phyloP scores from a whole-genome alignment of 1,140 invertebrate genomes.

The Cotesia chilonis region DNA sequence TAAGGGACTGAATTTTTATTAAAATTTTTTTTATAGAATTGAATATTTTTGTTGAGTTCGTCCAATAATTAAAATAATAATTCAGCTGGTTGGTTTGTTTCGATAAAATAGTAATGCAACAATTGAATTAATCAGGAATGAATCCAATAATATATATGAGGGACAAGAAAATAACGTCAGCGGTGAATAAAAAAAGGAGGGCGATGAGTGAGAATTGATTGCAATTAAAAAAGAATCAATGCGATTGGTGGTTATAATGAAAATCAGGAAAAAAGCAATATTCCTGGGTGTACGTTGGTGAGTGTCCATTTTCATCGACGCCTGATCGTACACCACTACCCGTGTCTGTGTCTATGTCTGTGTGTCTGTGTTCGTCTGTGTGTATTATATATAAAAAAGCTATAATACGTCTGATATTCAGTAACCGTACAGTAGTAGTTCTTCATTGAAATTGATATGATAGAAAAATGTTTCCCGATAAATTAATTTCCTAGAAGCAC shows the following conservation, averaged over 20 bases:
- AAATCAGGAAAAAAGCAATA: constrained; percentile 40
- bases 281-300: constrained; percentile 25
- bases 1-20: no score
- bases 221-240: constrained; percentile 24
- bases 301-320: constrained; percentile 36
- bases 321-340: background rate
- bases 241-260: constrained; percentile 26
- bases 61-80: background rate
- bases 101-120: background rate
- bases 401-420: background rate
- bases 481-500: constrained; percentile 55
- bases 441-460: constrained; percentile 7
- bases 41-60: no score
- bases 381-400: background rate
- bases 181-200: constrained; percentile 4
- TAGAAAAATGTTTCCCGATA: constrained; percentile 50
- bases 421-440: background rate
- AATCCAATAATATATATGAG: constrained; percentile 4
- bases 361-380: background rate
- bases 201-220: constrained; percentile 28
- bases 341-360: background rate
- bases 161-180: background rate
- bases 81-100: background rate
- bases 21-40: no score
- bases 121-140: constrained; percentile 3